phyloP scores from a whole-genome alignment of 1,140 invertebrate genomes.

The Acromyrmex heyeri region DNA sequence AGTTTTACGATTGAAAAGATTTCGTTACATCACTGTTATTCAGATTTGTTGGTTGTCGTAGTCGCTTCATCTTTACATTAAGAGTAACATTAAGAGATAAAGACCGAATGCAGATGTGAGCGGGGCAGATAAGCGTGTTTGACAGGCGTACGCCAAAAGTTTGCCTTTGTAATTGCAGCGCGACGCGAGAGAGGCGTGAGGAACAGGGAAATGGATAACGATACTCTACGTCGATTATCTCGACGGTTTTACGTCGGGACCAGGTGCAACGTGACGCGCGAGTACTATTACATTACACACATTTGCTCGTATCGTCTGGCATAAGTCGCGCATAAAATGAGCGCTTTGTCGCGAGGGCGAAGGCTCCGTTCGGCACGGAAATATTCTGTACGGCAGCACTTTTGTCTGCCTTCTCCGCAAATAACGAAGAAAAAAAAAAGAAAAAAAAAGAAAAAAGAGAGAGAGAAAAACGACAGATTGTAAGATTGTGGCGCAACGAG shows the following conservation, averaged over 20 bases:
- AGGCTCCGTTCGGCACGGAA: conserved; percentile 22
- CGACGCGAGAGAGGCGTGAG: conserved; percentile 10
- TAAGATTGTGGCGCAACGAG: conserved; percentile 33
- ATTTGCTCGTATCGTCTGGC: conserved; percentile 46
- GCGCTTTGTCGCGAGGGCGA: conserved; percentile 45
- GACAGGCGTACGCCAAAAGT: not conserved
- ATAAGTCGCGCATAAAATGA: conserved; percentile 48
- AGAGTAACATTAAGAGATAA: not conserved
- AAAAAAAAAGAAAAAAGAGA: not conserved
- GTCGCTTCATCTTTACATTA: not conserved
- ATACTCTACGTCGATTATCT: conserved; percentile 54
- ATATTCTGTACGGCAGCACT: conserved; percentile 5
- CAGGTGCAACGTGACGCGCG: conserved; percentile 53
- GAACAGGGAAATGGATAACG: conserved; percentile 48
- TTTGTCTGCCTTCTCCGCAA: conserved; percentile 6
- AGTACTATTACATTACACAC: conserved; percentile 47
- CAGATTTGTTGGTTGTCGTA: not conserved
- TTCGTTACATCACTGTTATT: not conserved
- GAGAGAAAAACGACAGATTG: conserved; percentile 34
- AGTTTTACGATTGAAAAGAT: not conserved
- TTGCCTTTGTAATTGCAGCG: conserved; percentile 31
- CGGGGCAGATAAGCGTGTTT: conserved; percentile 17
- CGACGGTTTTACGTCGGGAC: conserved; percentile 64
- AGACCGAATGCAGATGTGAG: not conserved
- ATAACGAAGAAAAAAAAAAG: not conserved